Evolutionary conservation across 2,797 vertebrate genomes (phyloP).

Genomic region (Octomys mimax): DNA sequence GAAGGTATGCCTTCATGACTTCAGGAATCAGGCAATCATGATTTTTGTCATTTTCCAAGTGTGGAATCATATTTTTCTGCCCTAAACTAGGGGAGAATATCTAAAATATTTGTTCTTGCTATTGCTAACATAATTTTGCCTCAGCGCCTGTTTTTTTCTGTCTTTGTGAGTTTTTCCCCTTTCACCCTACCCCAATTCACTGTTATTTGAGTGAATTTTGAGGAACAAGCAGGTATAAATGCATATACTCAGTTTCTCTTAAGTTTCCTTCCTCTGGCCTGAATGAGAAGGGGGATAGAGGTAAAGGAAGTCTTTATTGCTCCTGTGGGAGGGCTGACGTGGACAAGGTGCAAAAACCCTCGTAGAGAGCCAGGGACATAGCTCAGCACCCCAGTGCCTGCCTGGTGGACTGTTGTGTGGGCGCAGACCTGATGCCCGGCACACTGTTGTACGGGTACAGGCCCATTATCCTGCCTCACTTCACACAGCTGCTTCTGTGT

Average conservation of each 20-base stretch:
- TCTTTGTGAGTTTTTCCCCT: background rate
- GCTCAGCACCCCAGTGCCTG: too few species aligned
- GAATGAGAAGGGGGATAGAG: too few species aligned
- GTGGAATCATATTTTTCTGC: background rate
- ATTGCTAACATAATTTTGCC: background rate
- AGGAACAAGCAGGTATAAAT: background rate
- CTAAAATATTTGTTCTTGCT: conserved; percentile 22
- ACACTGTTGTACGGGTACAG: too few species aligned
- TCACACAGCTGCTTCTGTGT: background rate
- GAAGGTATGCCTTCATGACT: background rate
- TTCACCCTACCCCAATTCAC: background rate
- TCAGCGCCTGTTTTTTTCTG: background rate
- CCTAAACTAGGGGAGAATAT: background rate
- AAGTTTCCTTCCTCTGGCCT: too few species aligned
- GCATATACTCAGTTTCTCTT: background rate
- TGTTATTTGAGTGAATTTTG: conserved; percentile 26
- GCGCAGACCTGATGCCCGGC: too few species aligned
- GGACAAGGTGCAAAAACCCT: too few species aligned
- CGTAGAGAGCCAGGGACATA: too few species aligned
- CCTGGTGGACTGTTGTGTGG: too few species aligned
- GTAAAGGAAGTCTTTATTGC: too few species aligned
- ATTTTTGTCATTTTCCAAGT: conserved; percentile 48
- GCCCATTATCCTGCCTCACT: background rate
- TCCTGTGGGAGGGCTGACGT: too few species aligned
- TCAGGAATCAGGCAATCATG: background rate